Percentiles rank a stretch among this genome's conserved stretches.
These are phyloP conservation scores for Sorex maritimensis DNA, from an alignment of 2,797 vertebrate genomes.

Conservation along the genomic window DNA sequence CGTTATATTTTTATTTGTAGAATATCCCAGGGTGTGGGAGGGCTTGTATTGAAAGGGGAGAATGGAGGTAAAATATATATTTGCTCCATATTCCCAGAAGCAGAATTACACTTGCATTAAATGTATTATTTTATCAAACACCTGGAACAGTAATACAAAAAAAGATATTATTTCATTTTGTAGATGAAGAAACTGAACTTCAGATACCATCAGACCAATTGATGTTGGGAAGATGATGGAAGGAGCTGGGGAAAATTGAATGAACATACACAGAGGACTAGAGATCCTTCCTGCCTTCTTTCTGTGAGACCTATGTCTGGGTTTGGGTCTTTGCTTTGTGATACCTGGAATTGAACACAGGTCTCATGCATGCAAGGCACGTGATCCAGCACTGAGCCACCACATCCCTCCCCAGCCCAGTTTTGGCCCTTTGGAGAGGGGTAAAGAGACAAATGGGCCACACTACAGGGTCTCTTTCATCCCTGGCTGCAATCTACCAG, in stretches of 20 bases:
- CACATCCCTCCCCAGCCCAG: too few relatives aligned
- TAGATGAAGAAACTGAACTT: background rate
- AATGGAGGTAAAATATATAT: background rate
- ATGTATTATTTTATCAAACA: background rate
- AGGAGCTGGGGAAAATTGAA: background rate
- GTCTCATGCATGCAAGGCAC: too few relatives aligned
- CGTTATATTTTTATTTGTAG: background rate
- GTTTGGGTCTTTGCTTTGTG: too few relatives aligned
- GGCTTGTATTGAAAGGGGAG: background rate
- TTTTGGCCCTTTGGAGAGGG: background rate
- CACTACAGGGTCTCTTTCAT: background rate
- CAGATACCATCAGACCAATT: too few relatives aligned
- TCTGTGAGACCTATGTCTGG: too few relatives aligned
- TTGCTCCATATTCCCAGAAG: background rate
- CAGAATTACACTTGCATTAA: background rate
- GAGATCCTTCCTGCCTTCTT: background rate
- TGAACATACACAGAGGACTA: background rate
- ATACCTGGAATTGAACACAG: too few relatives aligned
- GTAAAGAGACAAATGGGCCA: background rate
- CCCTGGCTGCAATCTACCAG: background rate
- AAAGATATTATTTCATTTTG: background rate
- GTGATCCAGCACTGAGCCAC: too few relatives aligned
- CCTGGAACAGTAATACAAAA: background rate
- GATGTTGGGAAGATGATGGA: background rate
- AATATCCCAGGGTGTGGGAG: background rate